Base-by-base conservation (phyloP, 2,888 invertebrate species). In the Eupithecia centaureata region DNA sequence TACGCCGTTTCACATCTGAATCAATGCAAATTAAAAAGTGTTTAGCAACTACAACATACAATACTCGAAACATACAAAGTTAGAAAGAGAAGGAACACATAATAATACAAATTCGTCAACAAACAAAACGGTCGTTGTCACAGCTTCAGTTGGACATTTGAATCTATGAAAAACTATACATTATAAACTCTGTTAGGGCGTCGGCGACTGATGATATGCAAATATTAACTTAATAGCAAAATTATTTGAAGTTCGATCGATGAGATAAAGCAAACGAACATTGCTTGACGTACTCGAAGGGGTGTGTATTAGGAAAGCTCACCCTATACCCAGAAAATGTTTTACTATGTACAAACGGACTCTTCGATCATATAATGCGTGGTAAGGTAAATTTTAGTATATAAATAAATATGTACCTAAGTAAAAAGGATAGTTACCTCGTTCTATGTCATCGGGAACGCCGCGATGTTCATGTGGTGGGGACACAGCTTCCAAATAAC, bases 1-100 rank as follows among this genome's bases (percentile, higher is more conserved):
- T 97, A 94, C 97, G 96, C 91, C 97, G 95, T 94, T 97, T 97
- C 82, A 95, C 94, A 91, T 97, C 97, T 96, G 93, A 27, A 82
- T 90, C 76, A 74, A 74, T 78, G 69, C 61, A 33, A 13, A 54
- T 3, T 30, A 5, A 3, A 52, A 25, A 27, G 25, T 25, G 25
- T 18, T 52, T 27, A 25, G 5, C 52, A 65, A 57, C 30, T 32
- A 10, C 25, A 32, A n/a, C 28, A 15, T 13, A 10, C 25, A 32
- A n/a, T 28, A 15, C 10, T 32, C n/a, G 18, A 42, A 42, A 42
- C 8, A 42, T n/a, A 38, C 5, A 38, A 13, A 13, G 2, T 33
- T 35, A 35, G 35, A 35, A 35, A 15, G 13, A 35, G 35, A 15
- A 15, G 15, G 15, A 15, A 35, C 15, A 35, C 35, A 35, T 13